Percentiles rank a stretch among this genome's conserved stretches.
phyloP scores from a whole-genome alignment of 2,888 invertebrate genomes.

The Aphelenchoides bicaudatus region DNA sequence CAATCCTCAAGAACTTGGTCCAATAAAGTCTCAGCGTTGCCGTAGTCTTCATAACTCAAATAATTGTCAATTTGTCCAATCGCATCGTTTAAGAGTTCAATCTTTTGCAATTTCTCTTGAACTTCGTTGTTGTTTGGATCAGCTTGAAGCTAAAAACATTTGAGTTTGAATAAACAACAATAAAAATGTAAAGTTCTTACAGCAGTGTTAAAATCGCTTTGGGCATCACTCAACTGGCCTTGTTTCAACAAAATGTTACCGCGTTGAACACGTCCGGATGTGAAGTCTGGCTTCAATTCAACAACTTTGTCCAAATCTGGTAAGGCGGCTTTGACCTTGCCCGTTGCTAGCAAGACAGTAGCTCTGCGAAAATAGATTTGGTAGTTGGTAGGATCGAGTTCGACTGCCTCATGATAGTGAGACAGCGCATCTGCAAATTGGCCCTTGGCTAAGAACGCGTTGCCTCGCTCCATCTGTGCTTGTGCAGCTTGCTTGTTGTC shows the following conservation, averaged over 20 bases:
- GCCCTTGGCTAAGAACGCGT: constrained; percentile 82
- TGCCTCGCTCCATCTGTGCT: constrained; percentile 87
- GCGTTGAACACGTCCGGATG: constrained; percentile 74
- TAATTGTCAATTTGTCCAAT: constrained; percentile 70
- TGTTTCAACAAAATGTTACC: constrained; percentile 82
- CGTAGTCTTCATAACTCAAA: constrained; percentile 67
- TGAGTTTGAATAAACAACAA: constrained; percentile 14
- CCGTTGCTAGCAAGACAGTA: constrained; percentile 79
- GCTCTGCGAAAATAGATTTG: constrained; percentile 88
- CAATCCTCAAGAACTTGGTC: constrained; percentile 50
- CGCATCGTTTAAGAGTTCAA: constrained; percentile 69
- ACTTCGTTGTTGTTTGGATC: constrained; percentile 79
- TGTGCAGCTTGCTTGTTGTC: constrained; percentile 70
- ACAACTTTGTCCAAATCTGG: constrained; percentile 87
- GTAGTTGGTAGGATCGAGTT: constrained; percentile 91
- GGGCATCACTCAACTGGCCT: constrained; percentile 65
- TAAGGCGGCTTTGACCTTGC: constrained; percentile 88
- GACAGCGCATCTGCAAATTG: constrained; percentile 91
- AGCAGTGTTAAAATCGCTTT: constrained; percentile 49
- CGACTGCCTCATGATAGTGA: constrained; percentile 96
- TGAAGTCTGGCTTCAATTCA: constrained; percentile 89
- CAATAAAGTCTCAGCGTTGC: constrained; percentile 70
- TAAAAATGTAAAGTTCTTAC: constrained; percentile 32
- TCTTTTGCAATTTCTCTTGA: constrained; percentile 69
- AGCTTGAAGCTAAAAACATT: constrained; percentile 67